phyloP scores from a whole-genome alignment of 2,113 vertebrate genomes.

The Malurus elegans region DNA sequence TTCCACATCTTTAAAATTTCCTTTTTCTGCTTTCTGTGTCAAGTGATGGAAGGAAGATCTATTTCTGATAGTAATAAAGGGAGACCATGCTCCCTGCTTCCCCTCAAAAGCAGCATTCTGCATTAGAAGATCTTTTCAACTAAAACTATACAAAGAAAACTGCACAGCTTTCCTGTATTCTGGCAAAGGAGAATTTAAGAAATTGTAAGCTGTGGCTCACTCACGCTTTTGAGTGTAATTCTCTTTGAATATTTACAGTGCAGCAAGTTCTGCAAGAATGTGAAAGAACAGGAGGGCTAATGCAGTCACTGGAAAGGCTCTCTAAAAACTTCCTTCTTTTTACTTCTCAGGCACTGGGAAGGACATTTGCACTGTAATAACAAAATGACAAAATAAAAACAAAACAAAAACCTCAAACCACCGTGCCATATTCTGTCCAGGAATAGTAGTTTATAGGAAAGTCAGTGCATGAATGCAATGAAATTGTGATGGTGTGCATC shows the following conservation, averaged over 20 bases:
- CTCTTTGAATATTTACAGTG: neutral
- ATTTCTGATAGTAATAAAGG: neutral
- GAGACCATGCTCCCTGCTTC: neutral
- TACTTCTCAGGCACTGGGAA: neutral
- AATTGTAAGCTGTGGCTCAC: neutral
- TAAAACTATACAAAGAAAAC: neutral
- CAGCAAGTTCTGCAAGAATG: neutral
- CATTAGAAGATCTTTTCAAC: neutral
- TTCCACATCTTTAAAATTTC: neutral
- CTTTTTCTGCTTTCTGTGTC: neutral
- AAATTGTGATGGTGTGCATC: neutral
- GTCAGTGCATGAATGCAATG: neutral
- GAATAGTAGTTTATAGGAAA: neutral
- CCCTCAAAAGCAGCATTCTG: neutral
- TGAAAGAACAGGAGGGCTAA: neutral
- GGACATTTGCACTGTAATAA: neutral
- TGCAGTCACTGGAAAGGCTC: neutral
- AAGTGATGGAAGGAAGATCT: neutral
- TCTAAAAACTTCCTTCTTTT: neutral
- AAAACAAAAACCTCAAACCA: neutral
- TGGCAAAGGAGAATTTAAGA: neutral
- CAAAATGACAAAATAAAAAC: neutral
- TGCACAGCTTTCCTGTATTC: neutral
- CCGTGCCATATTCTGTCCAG: neutral
- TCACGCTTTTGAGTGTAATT: neutral